Evolutionary conservation across 2,888 invertebrate genomes (phyloP).

Genomic region (Agelastica alni): DNA sequence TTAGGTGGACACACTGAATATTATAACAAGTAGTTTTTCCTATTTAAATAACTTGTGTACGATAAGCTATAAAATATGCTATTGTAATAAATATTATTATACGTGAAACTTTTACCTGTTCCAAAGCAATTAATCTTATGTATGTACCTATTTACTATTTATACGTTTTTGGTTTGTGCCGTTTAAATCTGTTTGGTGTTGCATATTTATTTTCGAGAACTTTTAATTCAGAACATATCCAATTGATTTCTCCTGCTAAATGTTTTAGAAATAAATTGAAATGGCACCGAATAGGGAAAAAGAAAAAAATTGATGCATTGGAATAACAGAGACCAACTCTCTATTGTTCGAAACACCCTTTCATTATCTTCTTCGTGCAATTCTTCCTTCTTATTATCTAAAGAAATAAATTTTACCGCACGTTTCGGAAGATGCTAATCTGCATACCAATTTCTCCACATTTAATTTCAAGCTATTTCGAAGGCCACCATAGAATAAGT

Average conservation of each 20-base stretch:
- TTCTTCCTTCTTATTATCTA: conserved; percentile 51
- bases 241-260: conserved; percentile 48
- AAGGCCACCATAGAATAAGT: conserved; percentile 24
- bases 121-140: no score
- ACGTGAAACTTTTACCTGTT: no score
- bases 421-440: conserved; percentile 31
- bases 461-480: conserved; percentile 30
- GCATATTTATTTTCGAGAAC: conserved; percentile 7
- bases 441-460: conserved; percentile 31
- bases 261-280: conserved; percentile 51
- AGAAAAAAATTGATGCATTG: conserved; percentile 45
- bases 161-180: no score
- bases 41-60: no score
- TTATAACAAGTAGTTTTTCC: no score
- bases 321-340: conserved; percentile 48
- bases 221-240: conserved; percentile 7
- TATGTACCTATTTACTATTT: no score
- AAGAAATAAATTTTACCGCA: conserved; percentile 38
- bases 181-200: no score
- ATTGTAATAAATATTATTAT: no score
- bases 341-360: conserved; percentile 50
- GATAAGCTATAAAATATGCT: no score
- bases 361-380: conserved; percentile 51
- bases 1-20: no score
- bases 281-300: conserved; percentile 39